Evolutionary conservation across 2,797 vertebrate species (phyloP).

Genomic region (Stomatorhinus walkeri): DNA sequence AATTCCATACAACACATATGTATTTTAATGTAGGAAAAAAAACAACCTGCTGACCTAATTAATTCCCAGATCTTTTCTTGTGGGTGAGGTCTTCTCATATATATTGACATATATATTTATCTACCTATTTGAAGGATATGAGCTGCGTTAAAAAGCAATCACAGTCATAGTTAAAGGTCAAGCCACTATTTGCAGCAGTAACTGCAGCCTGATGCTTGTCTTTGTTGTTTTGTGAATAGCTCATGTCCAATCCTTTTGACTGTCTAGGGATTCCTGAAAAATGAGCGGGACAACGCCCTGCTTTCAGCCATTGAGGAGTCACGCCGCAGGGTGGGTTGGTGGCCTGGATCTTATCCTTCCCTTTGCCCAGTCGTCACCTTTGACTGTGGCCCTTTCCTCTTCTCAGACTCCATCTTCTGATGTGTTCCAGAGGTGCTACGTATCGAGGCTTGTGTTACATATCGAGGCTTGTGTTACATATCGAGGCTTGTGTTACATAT

Average conservation of each 20-base stretch:
- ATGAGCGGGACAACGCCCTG: constrained; percentile 95
- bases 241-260: constrained; percentile 47
- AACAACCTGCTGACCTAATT: not conserved
- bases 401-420: not conserved
- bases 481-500: not conserved
- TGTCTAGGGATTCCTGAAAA: constrained; percentile 65
- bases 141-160: not conserved
- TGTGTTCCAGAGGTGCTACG: not conserved
- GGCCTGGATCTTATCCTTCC: constrained; percentile 39
- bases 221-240: not conserved
- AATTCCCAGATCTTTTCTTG: not conserved
- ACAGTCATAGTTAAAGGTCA: not conserved
- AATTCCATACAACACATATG: too few relatives aligned
- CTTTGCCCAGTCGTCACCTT: not conserved
- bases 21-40: not conserved
- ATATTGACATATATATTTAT: not conserved
- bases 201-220: not conserved
- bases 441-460: not conserved
- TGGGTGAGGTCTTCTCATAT: not conserved
- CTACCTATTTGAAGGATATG: not conserved
- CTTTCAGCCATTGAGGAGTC: constrained; percentile 95
- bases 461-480: not conserved
- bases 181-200: not conserved
- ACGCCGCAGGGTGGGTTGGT: constrained; percentile 67
- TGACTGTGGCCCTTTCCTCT: not conserved